Percentiles rank a stretch among this genome's conserved stretches.
Conservation (phyloP, 2,113 vertebrate species). For the Paradisaea rubra region DNA sequence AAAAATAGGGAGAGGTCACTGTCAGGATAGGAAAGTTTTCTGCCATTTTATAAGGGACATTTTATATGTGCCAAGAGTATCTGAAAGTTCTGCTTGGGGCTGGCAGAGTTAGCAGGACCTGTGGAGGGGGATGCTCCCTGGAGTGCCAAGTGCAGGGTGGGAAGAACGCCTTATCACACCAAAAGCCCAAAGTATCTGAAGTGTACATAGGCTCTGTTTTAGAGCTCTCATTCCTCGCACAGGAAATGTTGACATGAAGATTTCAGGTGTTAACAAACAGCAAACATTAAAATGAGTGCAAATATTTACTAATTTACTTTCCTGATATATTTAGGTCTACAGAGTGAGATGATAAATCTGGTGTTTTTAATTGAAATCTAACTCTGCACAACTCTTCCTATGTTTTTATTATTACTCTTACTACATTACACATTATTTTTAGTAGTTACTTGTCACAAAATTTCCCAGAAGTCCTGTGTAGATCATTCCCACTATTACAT, state of each 20-base stretch:
- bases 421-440: neutral
- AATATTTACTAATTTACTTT: neutral
- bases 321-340: neutral
- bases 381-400: neutral
- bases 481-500: neutral
- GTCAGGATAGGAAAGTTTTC: neutral
- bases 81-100: neutral
- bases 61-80: neutral
- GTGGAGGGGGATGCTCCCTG: accelerated
- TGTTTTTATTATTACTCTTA: neutral
- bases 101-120: neutral
- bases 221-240: neutral
- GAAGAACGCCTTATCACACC: neutral
- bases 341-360: neutral
- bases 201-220: neutral
- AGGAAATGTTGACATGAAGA: neutral
- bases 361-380: neutral
- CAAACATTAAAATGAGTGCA: neutral
- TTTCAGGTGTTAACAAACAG: neutral
- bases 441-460: neutral
- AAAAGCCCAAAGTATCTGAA: neutral
- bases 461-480: neutral
- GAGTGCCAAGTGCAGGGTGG: neutral
- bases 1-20: neutral
- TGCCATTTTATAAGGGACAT: neutral